Base-by-base conservation (phyloP, 2,888 invertebrate species). In the Agrotis ipsilon region DNA sequence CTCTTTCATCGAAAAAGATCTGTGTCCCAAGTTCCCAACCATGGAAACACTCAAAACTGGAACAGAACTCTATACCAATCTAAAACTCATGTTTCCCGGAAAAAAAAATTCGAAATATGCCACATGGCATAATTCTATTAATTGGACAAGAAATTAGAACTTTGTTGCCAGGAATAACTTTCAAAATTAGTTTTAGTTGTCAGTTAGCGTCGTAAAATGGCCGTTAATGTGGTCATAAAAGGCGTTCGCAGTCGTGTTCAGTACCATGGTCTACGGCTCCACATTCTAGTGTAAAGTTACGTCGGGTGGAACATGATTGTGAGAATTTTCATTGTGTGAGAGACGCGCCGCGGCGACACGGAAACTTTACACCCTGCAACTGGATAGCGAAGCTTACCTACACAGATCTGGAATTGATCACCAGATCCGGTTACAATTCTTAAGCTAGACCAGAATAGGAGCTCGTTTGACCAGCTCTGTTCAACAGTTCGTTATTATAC, bases 291-390 rank as follows among this genome's bases (percentile, higher is more conserved):
- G 86, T 92, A 84, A 80, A 2, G 86, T 92, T 92, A 91, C 91
- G 89, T 87, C 90, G 54, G 39, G 55, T 70, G 87, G 91, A 86
- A 91, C 92, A 82, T 83, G 89, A 86, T 88, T 86, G 85, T 83
- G 82, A 80, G 83, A 81, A 88, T 87, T 88, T 84, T 84, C 87
- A 91, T 94, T 93, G 92, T 80, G 85, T 75, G 85, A 76, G 76
- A 69, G 81, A 81, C 85, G 81, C 88, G 86, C 84, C 82, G 85
- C 59, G 52, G 81, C 81, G 90, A 83, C 91, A 88, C 87, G 89
- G 95, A 90, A 93, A 95, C 92, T 82, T 82, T 87, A 95, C 87
- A 95, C 94, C 88, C 84, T 75, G 93, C 90, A 94, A 94, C 91
- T 76, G 86, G 90, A 93, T 89, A 92, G 84, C 75, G 39, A 39